Evolutionary conservation across 2,113 vertebrate species (phyloP).

Genomic region (Neolamprologus sp.): DNA sequence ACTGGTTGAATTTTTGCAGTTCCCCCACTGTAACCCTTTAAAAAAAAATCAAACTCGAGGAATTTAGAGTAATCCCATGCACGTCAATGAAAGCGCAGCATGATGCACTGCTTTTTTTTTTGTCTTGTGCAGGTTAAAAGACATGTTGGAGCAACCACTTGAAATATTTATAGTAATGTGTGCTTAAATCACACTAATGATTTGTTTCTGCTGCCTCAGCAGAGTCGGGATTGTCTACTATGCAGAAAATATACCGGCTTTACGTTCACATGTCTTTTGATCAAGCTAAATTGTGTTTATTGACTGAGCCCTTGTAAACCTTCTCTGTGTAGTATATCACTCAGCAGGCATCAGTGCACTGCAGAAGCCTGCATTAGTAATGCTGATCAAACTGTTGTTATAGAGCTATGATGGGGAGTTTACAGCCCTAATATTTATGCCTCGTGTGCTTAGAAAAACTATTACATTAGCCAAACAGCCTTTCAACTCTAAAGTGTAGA

Average conservation of each 20-base stretch:
- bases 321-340: background rate
- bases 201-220: background rate
- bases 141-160: background rate
- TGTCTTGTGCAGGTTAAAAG: background rate
- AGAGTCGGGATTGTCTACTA: background rate
- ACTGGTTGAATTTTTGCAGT: background rate
- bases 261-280: background rate
- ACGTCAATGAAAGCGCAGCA: background rate
- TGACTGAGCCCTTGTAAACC: background rate
- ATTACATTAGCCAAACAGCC: background rate
- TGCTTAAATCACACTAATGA: background rate
- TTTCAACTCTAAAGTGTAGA: background rate
- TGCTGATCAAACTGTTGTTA: background rate
- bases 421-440: background rate
- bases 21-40: background rate
- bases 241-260: background rate
- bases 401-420: background rate
- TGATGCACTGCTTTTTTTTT: background rate
- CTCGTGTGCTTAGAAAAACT: background rate
- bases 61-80: background rate
- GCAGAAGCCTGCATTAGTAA: background rate
- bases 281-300: slow-evolving; percentile 4
- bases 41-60: background rate
- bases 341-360: background rate
- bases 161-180: background rate